Base-by-base conservation (phyloP, 2,888 invertebrate genomes). In the Noctua comes region DNA sequence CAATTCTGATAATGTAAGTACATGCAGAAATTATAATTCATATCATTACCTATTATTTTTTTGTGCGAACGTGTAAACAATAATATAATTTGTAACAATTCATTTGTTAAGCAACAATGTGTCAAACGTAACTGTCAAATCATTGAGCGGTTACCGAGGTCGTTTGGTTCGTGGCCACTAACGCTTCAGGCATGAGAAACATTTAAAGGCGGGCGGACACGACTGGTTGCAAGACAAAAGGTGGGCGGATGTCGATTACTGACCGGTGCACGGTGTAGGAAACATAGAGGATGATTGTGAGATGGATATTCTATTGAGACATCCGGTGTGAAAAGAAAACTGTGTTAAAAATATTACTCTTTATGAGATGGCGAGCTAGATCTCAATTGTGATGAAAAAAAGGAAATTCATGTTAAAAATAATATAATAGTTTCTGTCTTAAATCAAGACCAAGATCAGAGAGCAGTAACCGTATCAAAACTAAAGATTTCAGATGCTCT, bases 131-230 rank as follows among this genome's bases (percentile, higher is more conserved):
- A 13, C 13, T 24, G 6, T 2, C 13, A 40, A 6, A 36, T 64
- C 24, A 64, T 36, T 18, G 59, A 59, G 13, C 16, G 24, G 21
- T 40, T 43, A 21, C 7, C 24, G 3, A 2, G 18, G 16, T 46
- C 31, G 27, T 69, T 43, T 16, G 7, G 80, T 88, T 86, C 5
- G 54, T 86, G 71, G 89, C 91, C 74, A 48, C 73, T 71, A 62
- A 73, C 40, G 57, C 43, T 82, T 77, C 64, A 75, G 51, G 36
- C 72, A 43, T 43, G 66, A 77, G 79, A 72, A 77, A 54, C 64
- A 79, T 77, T 77, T 80, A 36, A 82, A 76, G 83, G 79, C 89
- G 83, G 84, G 83, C 77, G 81, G 87, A 80, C 79, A 77, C 1
- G 31, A 31, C 65, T 82, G 79, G 82, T 76, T 77, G 78, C 72